Conservation (phyloP, 2,797 vertebrate species). For the Xenentodon cancila region DNA sequence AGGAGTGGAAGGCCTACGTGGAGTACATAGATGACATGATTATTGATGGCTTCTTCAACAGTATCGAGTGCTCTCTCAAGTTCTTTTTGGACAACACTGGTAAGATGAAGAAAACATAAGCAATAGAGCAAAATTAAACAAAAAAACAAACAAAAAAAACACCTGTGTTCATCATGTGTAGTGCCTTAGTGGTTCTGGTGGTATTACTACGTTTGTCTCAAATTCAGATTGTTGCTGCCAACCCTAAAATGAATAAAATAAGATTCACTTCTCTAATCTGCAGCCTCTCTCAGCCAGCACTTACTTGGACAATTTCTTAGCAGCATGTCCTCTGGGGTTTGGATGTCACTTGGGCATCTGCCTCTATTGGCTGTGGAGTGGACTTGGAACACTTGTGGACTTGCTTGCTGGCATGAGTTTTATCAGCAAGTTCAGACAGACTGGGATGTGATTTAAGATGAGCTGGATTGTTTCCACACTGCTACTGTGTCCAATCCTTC, state of each 20-base stretch:
- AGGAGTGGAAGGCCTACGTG: slow-evolving; percentile 88
- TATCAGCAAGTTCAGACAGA: slow-evolving; percentile 43
- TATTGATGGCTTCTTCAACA: slow-evolving; percentile 89
- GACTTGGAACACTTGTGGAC: slow-evolving; percentile 41
- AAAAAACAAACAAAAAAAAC: neutral
- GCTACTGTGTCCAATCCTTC: slow-evolving; percentile 24
- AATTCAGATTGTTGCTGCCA: slow-evolving; percentile 21
- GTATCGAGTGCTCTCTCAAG: slow-evolving; percentile 88
- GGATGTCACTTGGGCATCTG: slow-evolving; percentile 40
- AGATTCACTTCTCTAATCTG: slow-evolving; percentile 8
- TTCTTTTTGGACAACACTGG: slow-evolving; percentile 94
- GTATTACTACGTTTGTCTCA: slow-evolving; percentile 12
- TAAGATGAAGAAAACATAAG: slow-evolving; percentile 44
- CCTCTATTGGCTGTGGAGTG: slow-evolving; percentile 32
- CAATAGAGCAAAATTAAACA: neutral
- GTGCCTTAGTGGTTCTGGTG: neutral
- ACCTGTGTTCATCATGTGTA: neutral
- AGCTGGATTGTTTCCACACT: slow-evolving; percentile 44
- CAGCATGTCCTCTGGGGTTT: slow-evolving; percentile 24
- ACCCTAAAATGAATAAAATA: slow-evolving; percentile 22
- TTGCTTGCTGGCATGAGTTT: slow-evolving; percentile 46
- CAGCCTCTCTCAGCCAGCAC: slow-evolving; percentile 21
- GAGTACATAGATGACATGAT: slow-evolving; percentile 91
- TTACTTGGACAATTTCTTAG: slow-evolving; percentile 26
- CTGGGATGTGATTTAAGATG: slow-evolving; percentile 47